Percentiles rank a stretch among this genome's conserved stretches.
phyloP scores from a whole-genome alignment of 1,140 invertebrate genomes.

The Drosophila ironensis region DNA sequence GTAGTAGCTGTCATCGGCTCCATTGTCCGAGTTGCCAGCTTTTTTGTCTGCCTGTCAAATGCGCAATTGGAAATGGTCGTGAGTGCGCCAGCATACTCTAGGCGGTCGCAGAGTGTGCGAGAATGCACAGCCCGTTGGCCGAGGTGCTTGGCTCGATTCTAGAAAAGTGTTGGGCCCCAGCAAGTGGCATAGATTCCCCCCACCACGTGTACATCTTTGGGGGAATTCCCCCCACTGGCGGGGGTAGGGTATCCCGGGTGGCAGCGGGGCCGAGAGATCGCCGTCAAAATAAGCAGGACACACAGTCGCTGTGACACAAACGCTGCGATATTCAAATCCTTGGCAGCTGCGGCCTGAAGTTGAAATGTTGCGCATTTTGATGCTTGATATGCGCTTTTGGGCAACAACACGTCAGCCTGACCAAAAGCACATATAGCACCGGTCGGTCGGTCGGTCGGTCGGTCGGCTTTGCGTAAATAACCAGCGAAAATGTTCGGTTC shows the following conservation, averaged over 20 bases:
- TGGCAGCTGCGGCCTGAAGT: constrained; percentile 42
- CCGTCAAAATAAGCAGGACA: constrained; percentile 2
- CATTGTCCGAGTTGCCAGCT: constrained; percentile 40
- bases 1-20: constrained; percentile 29
- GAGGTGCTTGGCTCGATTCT: neutral
- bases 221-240: too few species aligned
- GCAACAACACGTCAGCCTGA: constrained; percentile 60
- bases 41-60: constrained; percentile 69
- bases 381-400: constrained; percentile 75
- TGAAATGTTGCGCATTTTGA: constrained; percentile 73
- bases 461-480: neutral
- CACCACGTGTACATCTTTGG: too few species aligned
- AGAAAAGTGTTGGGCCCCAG: too few species aligned
- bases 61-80: constrained; percentile 63
- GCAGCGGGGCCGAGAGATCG: too few species aligned
- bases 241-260: too few species aligned
- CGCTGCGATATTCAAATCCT: constrained; percentile 70
- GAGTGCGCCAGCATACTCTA: constrained; percentile 16
- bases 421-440: constrained; percentile 24
- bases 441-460: neutral
- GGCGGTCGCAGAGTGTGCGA: neutral
- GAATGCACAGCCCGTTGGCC: neutral
- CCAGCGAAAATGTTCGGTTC: constrained; percentile 21
- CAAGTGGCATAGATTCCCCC: too few species aligned
- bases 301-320: constrained; percentile 31